Percentiles rank a stretch among this genome's conserved stretches.
These are phyloP conservation scores for Apocheima hispidaria DNA, from an alignment of 2,888 invertebrate genomes.

Conservation along the genomic window DNA sequence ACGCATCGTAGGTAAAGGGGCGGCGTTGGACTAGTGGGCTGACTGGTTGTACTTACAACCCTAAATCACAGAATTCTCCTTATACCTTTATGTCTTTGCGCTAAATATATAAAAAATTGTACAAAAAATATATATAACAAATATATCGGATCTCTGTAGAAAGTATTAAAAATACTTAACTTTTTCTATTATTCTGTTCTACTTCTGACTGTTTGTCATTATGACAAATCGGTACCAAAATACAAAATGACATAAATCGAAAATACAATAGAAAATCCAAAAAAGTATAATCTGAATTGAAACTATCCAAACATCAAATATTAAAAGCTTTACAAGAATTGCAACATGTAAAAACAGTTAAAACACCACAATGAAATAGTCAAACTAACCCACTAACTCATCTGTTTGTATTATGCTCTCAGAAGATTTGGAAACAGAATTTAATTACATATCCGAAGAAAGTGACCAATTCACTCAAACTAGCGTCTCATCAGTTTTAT, in stretches of 20 bases:
- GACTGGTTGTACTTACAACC: too few species aligned
- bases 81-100: too few species aligned
- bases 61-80: too few species aligned
- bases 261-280: background rate
- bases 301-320: background rate
- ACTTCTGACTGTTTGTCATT: background rate
- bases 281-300: background rate
- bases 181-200: background rate
- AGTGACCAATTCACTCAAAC: constrained; percentile 59
- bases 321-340: background rate
- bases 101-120: too few species aligned
- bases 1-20: too few species aligned
- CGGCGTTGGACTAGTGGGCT: too few species aligned
- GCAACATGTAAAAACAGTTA: background rate
- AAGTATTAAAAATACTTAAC: background rate
- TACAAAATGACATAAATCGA: constrained; percentile 1
- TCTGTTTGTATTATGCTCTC: constrained; percentile 56
- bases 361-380: constrained; percentile 6
- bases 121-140: too few species aligned
- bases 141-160: background rate
- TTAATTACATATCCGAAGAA: constrained; percentile 41
- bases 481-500: constrained; percentile 18
- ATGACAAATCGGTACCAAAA: background rate
- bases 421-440: constrained; percentile 41
- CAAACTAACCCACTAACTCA: background rate